Conservation (phyloP, 2,113 vertebrate genomes). For the Barnardius zonarius region DNA sequence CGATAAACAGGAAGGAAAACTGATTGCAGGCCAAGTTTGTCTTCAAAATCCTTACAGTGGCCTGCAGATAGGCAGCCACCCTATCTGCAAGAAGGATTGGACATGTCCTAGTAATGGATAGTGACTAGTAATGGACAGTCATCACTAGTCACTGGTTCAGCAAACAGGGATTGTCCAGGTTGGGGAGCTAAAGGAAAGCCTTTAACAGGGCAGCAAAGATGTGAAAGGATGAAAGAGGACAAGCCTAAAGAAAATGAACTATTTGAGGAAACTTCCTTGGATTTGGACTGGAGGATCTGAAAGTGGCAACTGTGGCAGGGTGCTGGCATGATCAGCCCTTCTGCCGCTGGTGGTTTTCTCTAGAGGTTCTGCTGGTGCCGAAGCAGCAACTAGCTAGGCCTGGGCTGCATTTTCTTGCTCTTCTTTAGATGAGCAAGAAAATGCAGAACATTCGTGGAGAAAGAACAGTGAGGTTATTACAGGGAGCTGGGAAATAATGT, state of each 20-base stretch:
- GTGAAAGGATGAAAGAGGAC: not conserved
- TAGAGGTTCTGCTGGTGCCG: not conserved
- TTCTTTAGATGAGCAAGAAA: not conserved
- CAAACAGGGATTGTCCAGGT: not conserved
- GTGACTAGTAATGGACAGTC: not conserved
- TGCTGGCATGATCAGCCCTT: not conserved
- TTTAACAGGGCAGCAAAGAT: not conserved
- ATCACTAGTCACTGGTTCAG: not conserved
- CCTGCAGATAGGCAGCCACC: not conserved
- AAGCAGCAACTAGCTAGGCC: not conserved
- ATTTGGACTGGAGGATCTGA: not conserved
- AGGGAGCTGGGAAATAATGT: not conserved
- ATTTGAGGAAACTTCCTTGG: not conserved
- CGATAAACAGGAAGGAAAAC: not conserved
- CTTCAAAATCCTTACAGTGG: not conserved
- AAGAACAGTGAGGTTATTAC: not conserved
- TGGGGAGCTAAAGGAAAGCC: not conserved
- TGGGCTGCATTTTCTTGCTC: not conserved
- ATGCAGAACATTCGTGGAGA: rapidly evolving
- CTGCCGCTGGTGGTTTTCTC: not conserved
- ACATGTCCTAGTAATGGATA: not conserved
- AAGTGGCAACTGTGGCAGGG: not conserved
- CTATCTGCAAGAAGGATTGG: rapidly evolving
- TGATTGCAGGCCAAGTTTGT: not conserved
- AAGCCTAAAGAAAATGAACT: not conserved